phyloP scores from a whole-genome alignment of 2,797 vertebrate genomes.

The Capromys pilorides region DNA sequence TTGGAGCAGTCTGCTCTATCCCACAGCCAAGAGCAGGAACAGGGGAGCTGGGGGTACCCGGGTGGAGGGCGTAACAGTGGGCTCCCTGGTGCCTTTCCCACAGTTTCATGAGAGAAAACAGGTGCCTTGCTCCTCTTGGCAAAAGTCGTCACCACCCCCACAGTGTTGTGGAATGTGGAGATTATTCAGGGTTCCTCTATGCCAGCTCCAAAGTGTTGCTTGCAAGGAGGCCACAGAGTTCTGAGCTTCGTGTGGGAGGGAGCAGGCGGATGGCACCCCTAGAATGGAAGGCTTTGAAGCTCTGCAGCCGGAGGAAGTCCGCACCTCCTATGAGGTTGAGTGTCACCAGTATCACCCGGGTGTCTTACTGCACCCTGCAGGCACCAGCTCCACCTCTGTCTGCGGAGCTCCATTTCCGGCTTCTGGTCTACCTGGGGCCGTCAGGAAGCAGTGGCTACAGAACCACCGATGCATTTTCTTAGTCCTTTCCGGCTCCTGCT shows the following conservation, averaged over 20 bases:
- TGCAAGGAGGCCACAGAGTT: neutral
- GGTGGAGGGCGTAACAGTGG: accelerated
- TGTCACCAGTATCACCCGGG: constrained; percentile 52
- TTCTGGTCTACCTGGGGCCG: constrained; percentile 90
- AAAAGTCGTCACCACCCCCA: neutral
- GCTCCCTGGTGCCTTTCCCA: neutral
- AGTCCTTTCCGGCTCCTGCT: constrained; percentile 85
- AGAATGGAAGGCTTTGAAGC: accelerated
- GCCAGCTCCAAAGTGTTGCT: accelerated
- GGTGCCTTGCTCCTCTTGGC: no score
- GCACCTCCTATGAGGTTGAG: neutral
- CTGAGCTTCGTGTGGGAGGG: no score
- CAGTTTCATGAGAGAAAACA: accelerated
- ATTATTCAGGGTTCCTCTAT: no score
- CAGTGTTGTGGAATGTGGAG: accelerated
- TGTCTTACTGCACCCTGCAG: constrained; percentile 84
- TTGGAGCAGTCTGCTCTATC: neutral
- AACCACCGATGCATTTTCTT: constrained; percentile 87
- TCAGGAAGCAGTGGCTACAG: constrained; percentile 86
- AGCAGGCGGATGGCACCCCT: neutral
- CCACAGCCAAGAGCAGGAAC: neutral
- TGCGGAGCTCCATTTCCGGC: constrained; percentile 87
- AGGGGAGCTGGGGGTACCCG: neutral
- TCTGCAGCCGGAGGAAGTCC: neutral
- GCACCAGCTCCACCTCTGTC: constrained; percentile 85